A percentile compares a stretch with the other conserved stretches of the same genome.
Conservation (phyloP, 1,140 invertebrate species). For the Conus betulinus region DNA sequence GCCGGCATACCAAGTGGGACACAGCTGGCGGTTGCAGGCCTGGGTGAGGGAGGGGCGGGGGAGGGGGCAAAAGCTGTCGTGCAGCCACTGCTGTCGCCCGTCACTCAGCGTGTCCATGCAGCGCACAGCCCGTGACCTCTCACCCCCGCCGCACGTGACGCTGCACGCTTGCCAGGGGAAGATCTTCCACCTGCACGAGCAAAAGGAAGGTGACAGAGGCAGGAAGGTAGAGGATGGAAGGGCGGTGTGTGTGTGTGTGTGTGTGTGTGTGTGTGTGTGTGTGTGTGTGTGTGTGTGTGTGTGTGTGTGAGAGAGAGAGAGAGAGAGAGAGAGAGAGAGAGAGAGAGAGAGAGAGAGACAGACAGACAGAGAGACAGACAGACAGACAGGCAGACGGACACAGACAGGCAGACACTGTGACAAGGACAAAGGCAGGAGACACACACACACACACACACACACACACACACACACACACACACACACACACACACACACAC, state of each 20-base stretch:
- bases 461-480: no score
- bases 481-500: no score
- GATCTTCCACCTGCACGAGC: slow-evolving; percentile 58
- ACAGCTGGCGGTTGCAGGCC: slow-evolving; percentile 60
- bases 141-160: slow-evolving; percentile 61
- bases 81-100: slow-evolving; percentile 56
- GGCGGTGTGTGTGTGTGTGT: no score
- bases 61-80: slow-evolving; percentile 54
- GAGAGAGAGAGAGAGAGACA: slow-evolving; percentile 13
- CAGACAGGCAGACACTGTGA: background rate
- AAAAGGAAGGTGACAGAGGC: slow-evolving; percentile 13
- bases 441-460: no score
- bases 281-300: no score
- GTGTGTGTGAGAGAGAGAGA: slow-evolving; percentile 12
- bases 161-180: slow-evolving; percentile 66
- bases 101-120: slow-evolving; percentile 61
- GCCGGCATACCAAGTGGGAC: slow-evolving; percentile 70
- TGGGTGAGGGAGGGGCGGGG: slow-evolving; percentile 55
- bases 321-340: slow-evolving; percentile 1
- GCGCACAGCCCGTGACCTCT: slow-evolving; percentile 58
- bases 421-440: no score
- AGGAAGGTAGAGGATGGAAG: background rate
- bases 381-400: background rate
- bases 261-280: no score
- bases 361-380: background rate